Evolutionary conservation across 2,113 vertebrate genomes (phyloP).

Genomic region (Indri indri): DNA sequence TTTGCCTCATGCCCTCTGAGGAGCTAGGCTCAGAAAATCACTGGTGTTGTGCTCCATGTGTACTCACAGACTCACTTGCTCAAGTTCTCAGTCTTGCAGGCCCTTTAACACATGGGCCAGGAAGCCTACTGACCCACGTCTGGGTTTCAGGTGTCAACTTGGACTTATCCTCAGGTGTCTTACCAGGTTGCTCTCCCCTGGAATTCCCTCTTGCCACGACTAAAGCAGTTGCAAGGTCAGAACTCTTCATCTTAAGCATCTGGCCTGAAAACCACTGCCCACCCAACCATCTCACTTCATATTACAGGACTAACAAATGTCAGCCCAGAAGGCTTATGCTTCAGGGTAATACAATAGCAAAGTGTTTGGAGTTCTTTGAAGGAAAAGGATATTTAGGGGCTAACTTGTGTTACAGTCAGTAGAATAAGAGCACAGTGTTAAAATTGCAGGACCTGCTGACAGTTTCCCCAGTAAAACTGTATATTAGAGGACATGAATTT

Average conservation of each 20-base stretch:
- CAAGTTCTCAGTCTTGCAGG: not conserved
- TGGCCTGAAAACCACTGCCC: slow-evolving; percentile 5
- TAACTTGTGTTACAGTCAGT: slow-evolving; percentile 13
- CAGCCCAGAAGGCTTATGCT: not conserved
- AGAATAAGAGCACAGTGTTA: slow-evolving; percentile 44
- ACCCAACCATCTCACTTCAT: not conserved
- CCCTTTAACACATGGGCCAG: not conserved
- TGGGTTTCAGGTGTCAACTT: not conserved
- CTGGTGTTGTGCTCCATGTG: fast-evolving
- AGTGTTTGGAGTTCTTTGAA: not conserved
- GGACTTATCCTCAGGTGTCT: not conserved
- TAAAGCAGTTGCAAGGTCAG: not conserved
- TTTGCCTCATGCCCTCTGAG: not conserved
- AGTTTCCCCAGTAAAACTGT: slow-evolving; percentile 44
- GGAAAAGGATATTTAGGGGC: slow-evolving; percentile 28
- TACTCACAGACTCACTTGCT: not conserved
- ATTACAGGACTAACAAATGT: not conserved
- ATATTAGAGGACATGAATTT: slow-evolving; percentile 66
- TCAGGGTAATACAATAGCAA: not conserved
- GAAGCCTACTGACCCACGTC: not conserved
- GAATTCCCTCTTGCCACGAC: not conserved
- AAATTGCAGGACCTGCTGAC: slow-evolving; percentile 25
- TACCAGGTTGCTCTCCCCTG: not conserved
- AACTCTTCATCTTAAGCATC: not conserved
- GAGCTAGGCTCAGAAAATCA: not conserved